Evolutionary conservation across 2,888 invertebrate genomes (phyloP), one percentile per base, ranked within the genome.

Genomic region (Tridacna gigas): DNA sequence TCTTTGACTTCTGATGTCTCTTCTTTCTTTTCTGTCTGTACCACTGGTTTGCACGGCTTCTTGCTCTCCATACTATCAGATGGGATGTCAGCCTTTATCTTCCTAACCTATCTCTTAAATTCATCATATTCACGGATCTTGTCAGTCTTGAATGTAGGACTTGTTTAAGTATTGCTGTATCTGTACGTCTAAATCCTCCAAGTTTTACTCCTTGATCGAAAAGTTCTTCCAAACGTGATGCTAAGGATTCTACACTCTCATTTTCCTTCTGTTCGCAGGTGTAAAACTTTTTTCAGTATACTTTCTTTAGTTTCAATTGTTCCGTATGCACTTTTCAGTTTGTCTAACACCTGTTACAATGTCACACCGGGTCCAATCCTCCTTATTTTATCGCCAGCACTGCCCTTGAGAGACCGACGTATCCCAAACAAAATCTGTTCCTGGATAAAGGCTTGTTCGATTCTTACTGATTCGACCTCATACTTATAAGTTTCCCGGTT

Each of bases 91-190:
- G n/a, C n/a, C n/a, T n/a, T n/a, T n/a, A n/a, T n/a, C n/a, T n/a
- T n/a, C n/a, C n/a, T n/a, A n/a, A n/a, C n/a, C n/a, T n/a, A n/a
- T n/a, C n/a, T n/a, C n/a, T n/a, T n/a, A n/a, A n/a, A n/a, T n/a
- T n/a, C n/a, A n/a, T n/a, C n/a, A n/a, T n/a, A n/a, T n/a, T n/a
- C n/a, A n/a, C n/a, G n/a, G n/a, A n/a, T n/a, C n/a, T n/a, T n/a
- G n/a, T n/a, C n/a, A n/a, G n/a, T n/a, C 56, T 18, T 56, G 56
- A 56, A 56, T 63, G 63, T n/a, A 63, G n/a, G n/a, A 63, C 63
- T 22, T 63, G 63, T 22, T 25, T 63, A 15, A 63, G 63, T 25
- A 63, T n/a, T 63, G 11, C 13, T 63, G 63, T 66, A 25, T 66
- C 66, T 9, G 66, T 66, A 18, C 15, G 66, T 9, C 15, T 3